A percentile compares a stretch with the other conserved stretches of the same genome.
Conservation (phyloP, 1,140 invertebrate genomes). For the Cryptotermes secundus region DNA sequence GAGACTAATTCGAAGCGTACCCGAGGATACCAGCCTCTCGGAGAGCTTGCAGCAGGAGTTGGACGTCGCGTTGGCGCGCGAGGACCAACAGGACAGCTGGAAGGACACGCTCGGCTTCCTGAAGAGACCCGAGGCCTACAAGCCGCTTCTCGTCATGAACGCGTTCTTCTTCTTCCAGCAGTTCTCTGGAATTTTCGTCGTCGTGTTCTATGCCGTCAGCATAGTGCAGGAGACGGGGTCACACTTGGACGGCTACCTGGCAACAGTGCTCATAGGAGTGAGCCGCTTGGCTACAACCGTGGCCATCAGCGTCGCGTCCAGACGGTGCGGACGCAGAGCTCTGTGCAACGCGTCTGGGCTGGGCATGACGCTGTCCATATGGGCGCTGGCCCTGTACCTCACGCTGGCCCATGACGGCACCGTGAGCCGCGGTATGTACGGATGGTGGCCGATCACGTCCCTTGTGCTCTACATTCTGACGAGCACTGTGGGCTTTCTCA, state of each 20-base stretch:
- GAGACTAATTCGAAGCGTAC: background rate
- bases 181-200: constrained; percentile 71
- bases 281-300: constrained; percentile 55
- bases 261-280: constrained; percentile 59
- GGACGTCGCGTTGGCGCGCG: background rate
- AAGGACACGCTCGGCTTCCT: constrained; percentile 38
- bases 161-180: constrained; percentile 75
- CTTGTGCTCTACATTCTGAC: constrained; percentile 60
- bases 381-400: constrained; percentile 53
- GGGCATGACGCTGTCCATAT: constrained; percentile 62
- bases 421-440: background rate
- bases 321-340: constrained; percentile 57
- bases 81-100: background rate
- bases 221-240: constrained; percentile 60
- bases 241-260: constrained; percentile 57
- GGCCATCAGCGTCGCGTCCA: constrained; percentile 53
- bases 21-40: background rate
- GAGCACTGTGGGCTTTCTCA: constrained; percentile 63
- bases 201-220: constrained; percentile 73
- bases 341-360: constrained; percentile 60
- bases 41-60: background rate
- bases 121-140: constrained; percentile 52
- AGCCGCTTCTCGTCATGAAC: constrained; percentile 66
- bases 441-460: constrained; percentile 51
- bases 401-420: constrained; percentile 40